Evolutionary conservation across 2,797 vertebrate genomes (phyloP), one percentile per base, ranked within the genome.

Genomic region (Anguilla anguilla): DNA sequence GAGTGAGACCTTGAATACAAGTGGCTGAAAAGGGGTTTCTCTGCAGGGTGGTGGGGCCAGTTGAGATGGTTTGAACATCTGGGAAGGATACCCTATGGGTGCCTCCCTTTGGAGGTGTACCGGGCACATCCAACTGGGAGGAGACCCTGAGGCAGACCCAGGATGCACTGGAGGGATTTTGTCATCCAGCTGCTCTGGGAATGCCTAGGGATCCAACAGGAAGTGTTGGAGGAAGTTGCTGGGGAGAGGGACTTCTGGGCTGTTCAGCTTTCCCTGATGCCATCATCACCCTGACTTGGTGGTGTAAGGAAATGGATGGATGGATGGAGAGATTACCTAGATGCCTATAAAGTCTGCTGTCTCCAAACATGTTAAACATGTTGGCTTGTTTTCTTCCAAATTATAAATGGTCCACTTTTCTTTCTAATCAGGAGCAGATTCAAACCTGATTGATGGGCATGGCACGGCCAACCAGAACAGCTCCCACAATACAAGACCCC

Each of bases 371-470:
- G 59, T 67, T 67, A 67, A n/a, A 67, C 3, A 67, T 25, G 61
- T 25, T 74, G 11, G 1, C 31, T 7, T 43, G 22, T 43, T 79
- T 17, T 79, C 5, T 43, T 15, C 39, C 39, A 6, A 79, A 43
- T 79, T 46, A 5, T 43, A 79, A 79, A 79, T 59, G 7, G 28
- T 77, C 57, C 87, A 53, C 74, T 57, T 83, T 57, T 89, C 13
- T 53, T 61, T 3, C 89, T 15, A 3, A 91, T 0, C 83, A 96
- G 95, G 92, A 87, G 93, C 94, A 49, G 90, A 92, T 59, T 93
- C 94, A 59, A 95, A 96, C 84, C 91, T 91, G 0, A 91, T 95
- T 43, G 92, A 93, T 2, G 87, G 90, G 17, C 74, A 7, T 35
- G 91, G 94, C 28, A 89, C 93, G 0, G 89, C 94, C n/a, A 69